Evolutionary conservation across 2,888 invertebrate species (phyloP).

Genomic region (Cheilosia pagana): DNA sequence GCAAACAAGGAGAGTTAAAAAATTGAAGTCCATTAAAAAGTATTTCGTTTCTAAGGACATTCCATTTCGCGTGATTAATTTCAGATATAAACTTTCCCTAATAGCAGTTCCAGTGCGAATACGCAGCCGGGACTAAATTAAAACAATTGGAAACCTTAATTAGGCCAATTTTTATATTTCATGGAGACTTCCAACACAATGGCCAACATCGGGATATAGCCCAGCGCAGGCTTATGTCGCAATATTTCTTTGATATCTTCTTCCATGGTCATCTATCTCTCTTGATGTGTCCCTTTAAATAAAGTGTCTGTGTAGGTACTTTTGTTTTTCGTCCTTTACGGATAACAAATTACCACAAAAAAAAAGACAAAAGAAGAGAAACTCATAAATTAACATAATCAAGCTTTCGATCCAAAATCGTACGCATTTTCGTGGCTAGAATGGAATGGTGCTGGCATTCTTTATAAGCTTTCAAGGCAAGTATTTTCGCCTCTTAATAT

Average conservation of each 20-base stretch:
- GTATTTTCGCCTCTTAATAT: background rate
- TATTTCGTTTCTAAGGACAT: slow-evolving; percentile 47
- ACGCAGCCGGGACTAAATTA: slow-evolving; percentile 57
- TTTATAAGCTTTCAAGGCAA: no score
- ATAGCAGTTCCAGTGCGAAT: slow-evolving; percentile 45
- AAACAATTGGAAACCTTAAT: slow-evolving; percentile 71
- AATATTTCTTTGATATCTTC: slow-evolving; percentile 59
- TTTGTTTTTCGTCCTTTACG: slow-evolving; percentile 1
- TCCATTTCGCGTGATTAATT: slow-evolving; percentile 65
- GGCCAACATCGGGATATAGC: slow-evolving; percentile 22
- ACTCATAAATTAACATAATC: slow-evolving; percentile 62
- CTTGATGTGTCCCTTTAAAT: slow-evolving; percentile 40
- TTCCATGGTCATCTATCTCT: slow-evolving; percentile 54
- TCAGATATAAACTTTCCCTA: slow-evolving; percentile 57
- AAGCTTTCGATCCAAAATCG: slow-evolving; percentile 45
- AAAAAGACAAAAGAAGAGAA: slow-evolving; percentile 10
- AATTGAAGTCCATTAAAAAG: slow-evolving; percentile 53
- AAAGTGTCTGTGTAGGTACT: slow-evolving; percentile 19
- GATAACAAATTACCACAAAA: slow-evolving; percentile 21
- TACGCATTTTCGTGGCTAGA: background rate
- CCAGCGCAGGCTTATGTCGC: slow-evolving; percentile 36
- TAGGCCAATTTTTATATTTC: slow-evolving; percentile 69
- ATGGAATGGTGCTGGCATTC: background rate
- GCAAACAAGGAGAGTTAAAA: slow-evolving; percentile 22
- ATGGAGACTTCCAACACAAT: background rate